Conservation (phyloP, 2,797 vertebrate species). For the Tolypeutes matacus region DNA sequence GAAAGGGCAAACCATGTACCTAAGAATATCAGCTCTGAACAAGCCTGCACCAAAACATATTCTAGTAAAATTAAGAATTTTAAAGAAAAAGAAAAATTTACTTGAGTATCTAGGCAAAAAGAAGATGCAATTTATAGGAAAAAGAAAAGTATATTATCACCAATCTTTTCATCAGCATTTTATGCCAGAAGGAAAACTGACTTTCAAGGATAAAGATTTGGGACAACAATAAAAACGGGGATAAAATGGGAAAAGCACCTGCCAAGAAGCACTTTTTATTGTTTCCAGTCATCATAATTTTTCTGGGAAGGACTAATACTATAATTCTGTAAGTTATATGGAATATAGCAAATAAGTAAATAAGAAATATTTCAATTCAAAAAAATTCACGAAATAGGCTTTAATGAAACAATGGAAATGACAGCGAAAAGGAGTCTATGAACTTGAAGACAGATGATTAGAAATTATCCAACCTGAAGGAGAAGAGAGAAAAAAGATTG, state of each 20-base stretch:
- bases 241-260: not conserved
- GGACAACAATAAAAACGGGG: not conserved
- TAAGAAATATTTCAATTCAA: fast-evolving
- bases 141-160: not conserved
- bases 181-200: not conserved
- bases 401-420: not conserved
- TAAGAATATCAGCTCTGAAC: not conserved
- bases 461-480: not conserved
- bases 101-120: not conserved
- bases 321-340: too few species aligned
- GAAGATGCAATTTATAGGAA: not conserved
- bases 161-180: not conserved
- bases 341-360: too few species aligned
- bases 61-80: not conserved
- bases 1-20: too few species aligned
- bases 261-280: not conserved
- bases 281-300: not conserved
- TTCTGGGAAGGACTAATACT: not conserved
- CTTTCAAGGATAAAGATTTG: not conserved
- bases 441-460: not conserved
- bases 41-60: not conserved
- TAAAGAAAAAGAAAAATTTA: not conserved
- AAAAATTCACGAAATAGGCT: not conserved
- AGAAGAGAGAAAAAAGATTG: not conserved
- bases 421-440: not conserved